A percentile compares a stretch with the other conserved stretches of the same genome.
These are phyloP conservation scores for Cisticola juncidis DNA, from an alignment of 2,113 vertebrate species.

Conservation along the genomic window DNA sequence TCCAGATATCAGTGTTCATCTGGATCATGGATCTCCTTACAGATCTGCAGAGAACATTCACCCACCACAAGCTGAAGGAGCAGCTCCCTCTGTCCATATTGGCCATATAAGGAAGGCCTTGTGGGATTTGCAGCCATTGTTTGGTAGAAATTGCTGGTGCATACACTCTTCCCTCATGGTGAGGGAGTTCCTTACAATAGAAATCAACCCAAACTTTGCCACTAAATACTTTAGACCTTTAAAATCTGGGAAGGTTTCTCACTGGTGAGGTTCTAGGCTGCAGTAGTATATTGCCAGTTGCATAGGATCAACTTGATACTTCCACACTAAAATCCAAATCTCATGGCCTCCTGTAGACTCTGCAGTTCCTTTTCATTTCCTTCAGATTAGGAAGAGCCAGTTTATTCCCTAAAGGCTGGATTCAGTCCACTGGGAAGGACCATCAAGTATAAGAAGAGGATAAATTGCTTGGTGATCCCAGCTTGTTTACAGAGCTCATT, in stretches of 20 bases:
- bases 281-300: background rate
- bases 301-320: background rate
- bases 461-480: background rate
- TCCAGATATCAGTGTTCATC: background rate
- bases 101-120: rapidly evolving
- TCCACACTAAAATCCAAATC: background rate
- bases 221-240: background rate
- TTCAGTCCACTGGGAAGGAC: background rate
- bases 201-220: background rate
- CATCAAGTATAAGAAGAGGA: background rate
- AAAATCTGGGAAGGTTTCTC: background rate
- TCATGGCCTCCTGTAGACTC: background rate
- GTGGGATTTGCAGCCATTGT: background rate
- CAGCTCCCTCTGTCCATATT: background rate
- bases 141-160: background rate
- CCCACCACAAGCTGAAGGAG: background rate
- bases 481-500: background rate
- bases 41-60: background rate
- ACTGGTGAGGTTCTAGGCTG: background rate
- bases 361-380: background rate
- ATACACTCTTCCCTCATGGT: background rate
- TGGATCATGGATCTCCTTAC: background rate
- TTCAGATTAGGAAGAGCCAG: background rate
- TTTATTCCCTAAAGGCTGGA: background rate
- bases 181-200: background rate